Percentiles rank a stretch among this genome's conserved stretches.
These are phyloP conservation scores for Pandemis corylana DNA, from an alignment of 2,888 invertebrate genomes.

Conservation along the genomic window DNA sequence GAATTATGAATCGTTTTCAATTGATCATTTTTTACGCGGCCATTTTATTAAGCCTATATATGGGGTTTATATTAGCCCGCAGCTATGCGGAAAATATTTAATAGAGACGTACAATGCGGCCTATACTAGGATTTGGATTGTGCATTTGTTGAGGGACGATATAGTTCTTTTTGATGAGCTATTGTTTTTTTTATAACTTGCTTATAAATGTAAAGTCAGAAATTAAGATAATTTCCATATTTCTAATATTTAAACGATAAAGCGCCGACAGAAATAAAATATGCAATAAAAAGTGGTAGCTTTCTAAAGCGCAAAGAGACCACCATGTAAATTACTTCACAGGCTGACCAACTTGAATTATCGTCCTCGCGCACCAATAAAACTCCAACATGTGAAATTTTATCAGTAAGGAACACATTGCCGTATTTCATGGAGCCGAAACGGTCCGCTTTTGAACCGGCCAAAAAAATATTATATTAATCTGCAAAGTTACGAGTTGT, in stretches of 20 bases:
- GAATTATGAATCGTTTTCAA: conserved; percentile 70
- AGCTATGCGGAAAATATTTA: conserved; percentile 76
- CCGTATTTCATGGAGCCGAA: conserved; percentile 79
- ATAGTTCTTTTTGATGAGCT: conserved; percentile 43
- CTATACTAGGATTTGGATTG: conserved; percentile 53
- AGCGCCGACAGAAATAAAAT: background rate
- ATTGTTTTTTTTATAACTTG: background rate
- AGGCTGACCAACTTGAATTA: conserved; percentile 74
- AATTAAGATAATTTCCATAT: background rate
- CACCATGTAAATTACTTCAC: conserved; percentile 80
- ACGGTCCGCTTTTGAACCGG: conserved; percentile 69
- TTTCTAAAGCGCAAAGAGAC: conserved; percentile 68
- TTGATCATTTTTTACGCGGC: conserved; percentile 65
- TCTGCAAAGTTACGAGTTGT: conserved; percentile 71
- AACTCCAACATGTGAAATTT: conserved; percentile 76
- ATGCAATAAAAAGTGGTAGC: conserved; percentile 65
- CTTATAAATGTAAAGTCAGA: background rate
- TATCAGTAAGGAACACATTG: conserved; percentile 78
- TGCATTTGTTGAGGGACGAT: conserved; percentile 55
- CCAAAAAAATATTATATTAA: conserved; percentile 80
- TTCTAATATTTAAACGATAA: background rate
- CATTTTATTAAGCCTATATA: conserved; percentile 76
- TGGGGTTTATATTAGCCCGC: conserved; percentile 70
- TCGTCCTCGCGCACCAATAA: conserved; percentile 76
- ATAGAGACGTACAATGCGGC: conserved; percentile 71